Evolutionary conservation across 2,113 vertebrate species (phyloP), one percentile per base, ranked within the genome.

Genomic region (Apteryx mantelli): DNA sequence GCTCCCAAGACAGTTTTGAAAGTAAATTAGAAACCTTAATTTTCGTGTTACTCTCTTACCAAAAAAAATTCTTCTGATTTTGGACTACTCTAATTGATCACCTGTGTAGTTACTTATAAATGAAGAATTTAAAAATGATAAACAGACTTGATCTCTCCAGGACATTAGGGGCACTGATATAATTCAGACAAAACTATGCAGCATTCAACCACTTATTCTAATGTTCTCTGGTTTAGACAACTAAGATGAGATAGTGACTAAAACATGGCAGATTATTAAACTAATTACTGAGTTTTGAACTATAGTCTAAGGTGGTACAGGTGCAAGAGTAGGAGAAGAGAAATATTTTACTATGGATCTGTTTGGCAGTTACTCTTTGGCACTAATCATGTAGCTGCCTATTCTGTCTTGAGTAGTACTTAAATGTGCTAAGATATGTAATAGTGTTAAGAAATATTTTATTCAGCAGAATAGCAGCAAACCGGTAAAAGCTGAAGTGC

Each of bases 391-490:
- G 6, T 60, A 50, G 68, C 16, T 91, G 34, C 55, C 42, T 91
- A 73, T 91, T 89, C 50, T 88, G 71, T 93, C 91, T 95, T 95
- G 69, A 78, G 91, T 90, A 95, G 86, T 94, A 64, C 24, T 78
- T 81, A 74, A 91, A 68, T 0, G 3, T 80, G 66, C 79, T 78
- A 60, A 75, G 83, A 55, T 95, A 77, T 7, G 63, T 74, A 91
- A 83, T 90, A 30, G 36, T 55, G 82, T 97, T 95, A 88, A 89
- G 89, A 95, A 95, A 81, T 42, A 71, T 88, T 86, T 60, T 78
- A 55, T 94, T 96, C 87, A 91, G 82, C 82, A 93, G 60, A 91
- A 68, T 20, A 60, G 55, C 12, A 89, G 46, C 75, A 48, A 89
- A 91, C 92, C 74, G 44, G 78, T 88, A 81, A 63, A 95, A 94